Conservation (phyloP, 2,888 invertebrate species). For the Caenorhabditis doughertyi region DNA sequence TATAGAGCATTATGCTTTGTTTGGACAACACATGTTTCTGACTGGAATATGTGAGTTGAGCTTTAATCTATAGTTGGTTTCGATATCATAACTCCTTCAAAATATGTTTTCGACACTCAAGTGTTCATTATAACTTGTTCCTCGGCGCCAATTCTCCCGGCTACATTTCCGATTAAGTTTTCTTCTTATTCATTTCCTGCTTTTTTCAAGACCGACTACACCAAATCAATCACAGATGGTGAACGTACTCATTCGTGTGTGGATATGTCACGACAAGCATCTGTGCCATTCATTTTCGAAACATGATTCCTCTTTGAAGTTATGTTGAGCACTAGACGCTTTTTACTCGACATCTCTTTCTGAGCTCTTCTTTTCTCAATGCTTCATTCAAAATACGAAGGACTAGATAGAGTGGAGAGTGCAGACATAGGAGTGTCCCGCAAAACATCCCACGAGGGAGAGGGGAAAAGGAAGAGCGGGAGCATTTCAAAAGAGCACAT, state of each 20-base stretch:
- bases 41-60: too few species aligned
- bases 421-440: slow-evolving; percentile 57
- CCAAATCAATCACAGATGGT: slow-evolving; percentile 48
- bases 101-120: too few species aligned
- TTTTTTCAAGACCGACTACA: neutral
- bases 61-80: too few species aligned
- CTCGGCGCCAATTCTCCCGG: too few species aligned
- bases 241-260: slow-evolving; percentile 28
- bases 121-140: too few species aligned
- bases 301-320: slow-evolving; percentile 58
- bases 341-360: slow-evolving; percentile 49
- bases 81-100: too few species aligned
- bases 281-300: slow-evolving; percentile 58
- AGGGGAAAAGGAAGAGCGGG: slow-evolving; percentile 18
- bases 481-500: slow-evolving; percentile 21
- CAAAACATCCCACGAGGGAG: slow-evolving; percentile 60
- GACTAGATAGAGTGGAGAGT: slow-evolving; percentile 22
- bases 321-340: slow-evolving; percentile 51
- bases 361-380: too few species aligned
- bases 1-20: too few species aligned
- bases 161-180: slow-evolving; percentile 12
- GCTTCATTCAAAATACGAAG: slow-evolving; percentile 10
- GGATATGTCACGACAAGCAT: slow-evolving; percentile 38
- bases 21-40: too few species aligned
- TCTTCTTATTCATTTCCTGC: slow-evolving; percentile 46